Evolutionary conservation across 2,797 vertebrate species (phyloP), one percentile per base, ranked within the genome.

Genomic region (Spondyliosoma cantharus): DNA sequence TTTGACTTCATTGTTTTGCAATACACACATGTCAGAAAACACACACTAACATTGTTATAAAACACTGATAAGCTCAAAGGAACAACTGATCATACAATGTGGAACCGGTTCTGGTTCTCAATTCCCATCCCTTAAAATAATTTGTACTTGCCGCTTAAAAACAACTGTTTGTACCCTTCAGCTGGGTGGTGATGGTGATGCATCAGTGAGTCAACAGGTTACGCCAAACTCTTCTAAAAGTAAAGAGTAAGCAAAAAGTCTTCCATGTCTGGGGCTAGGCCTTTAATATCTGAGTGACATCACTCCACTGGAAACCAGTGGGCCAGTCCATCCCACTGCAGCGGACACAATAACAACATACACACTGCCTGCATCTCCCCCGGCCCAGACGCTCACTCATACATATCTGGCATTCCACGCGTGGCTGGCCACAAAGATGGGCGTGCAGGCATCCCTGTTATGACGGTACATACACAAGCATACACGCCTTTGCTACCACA

Each of bases 401-500:
- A 65, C 93, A 95, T 95, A 91, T 91, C 92, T 94, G 82, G 74
- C 90, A 95, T 96, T 95, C 94, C 93, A 32, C 81, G 82, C 86
- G 71, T 87, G 81, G 84, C 75, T 89, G 53, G 17, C 90, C 87
- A 92, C 89, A 93, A 87, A 93, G 87, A 91, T 90, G 86, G 91
- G 83, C 66, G 25, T n/a, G 46, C 80, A 86, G 82, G 84, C 86
- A 90, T 92, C 87, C 81, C 84, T 83, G 89, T 91, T 91, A 88
- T 90, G 86, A 83, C 82, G 56, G 14, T 61, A 82, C 75, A 75
- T 80, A 84, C 78, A 78, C 85, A 74, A 82, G 72, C 83, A 81
- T 69, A 81, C 85, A 66, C n/a, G 82, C 82, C 65, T 86, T 76
- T 85, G 61, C 81, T 49, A 84, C 61, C 71, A 87, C 88, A 84